Conservation (phyloP, 2,888 invertebrate species). For the Buathra laborator region DNA sequence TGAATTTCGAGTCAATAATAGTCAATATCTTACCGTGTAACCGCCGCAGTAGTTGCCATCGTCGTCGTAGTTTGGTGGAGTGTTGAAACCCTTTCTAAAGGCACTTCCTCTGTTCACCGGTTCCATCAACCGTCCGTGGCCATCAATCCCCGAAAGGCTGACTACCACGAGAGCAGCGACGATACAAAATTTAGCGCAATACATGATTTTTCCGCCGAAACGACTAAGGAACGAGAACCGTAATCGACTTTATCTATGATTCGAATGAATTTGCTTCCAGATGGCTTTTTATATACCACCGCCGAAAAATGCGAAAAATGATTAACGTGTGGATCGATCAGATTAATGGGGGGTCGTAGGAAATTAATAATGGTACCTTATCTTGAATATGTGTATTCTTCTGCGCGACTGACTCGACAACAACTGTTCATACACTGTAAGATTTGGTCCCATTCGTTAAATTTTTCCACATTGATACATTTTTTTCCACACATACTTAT, state of each 20-base stretch:
- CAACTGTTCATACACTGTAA: too few relatives aligned
- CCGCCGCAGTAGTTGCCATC: conserved; percentile 66
- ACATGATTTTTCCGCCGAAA: conserved; percentile 12
- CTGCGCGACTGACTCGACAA: too few relatives aligned
- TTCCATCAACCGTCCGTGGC: conserved; percentile 87
- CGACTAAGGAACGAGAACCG: not conserved
- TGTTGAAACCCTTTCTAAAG: conserved; percentile 58
- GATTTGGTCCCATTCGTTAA: too few relatives aligned
- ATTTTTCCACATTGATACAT: too few relatives aligned
- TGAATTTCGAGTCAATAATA: not conserved
- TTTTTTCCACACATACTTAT: too few relatives aligned
- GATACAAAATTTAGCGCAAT: conserved; percentile 35
- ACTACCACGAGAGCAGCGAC: conserved; percentile 17
- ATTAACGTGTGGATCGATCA: too few relatives aligned
- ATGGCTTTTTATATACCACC: not conserved
- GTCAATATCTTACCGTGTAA: conserved; percentile 36
- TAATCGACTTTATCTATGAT: not conserved
- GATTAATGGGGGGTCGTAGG: too few relatives aligned
- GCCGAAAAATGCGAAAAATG: not conserved
- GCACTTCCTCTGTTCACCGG: conserved; percentile 86
- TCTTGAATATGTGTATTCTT: too few relatives aligned
- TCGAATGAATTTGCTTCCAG: not conserved
- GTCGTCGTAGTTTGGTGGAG: conserved; percentile 58
- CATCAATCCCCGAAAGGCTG: conserved; percentile 74
- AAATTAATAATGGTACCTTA: too few relatives aligned